phyloP scores from a whole-genome alignment of 2,113 vertebrate genomes.

The Python bivittatus region DNA sequence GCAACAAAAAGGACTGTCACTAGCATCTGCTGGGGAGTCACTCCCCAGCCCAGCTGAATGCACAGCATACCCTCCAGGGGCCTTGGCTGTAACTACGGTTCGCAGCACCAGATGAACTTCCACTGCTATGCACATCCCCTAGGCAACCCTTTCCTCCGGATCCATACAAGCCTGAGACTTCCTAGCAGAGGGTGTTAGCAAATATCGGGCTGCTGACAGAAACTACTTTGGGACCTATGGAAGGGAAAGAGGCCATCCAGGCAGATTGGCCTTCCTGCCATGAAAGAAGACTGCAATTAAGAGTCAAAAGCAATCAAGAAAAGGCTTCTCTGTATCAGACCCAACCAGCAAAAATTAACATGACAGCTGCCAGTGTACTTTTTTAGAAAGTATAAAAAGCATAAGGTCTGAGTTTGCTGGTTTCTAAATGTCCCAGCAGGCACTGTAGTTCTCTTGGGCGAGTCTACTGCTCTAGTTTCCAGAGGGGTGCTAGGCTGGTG shows the following conservation, averaged over 20 bases:
- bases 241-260: background rate
- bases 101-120: slow-evolving; percentile 10
- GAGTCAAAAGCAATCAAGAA: background rate
- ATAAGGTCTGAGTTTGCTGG: background rate
- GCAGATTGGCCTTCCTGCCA: background rate
- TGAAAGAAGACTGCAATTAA: background rate
- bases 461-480: background rate
- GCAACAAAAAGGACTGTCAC: background rate
- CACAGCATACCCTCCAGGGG: background rate
- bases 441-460: background rate
- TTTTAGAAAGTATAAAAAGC: background rate
- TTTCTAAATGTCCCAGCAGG: background rate
- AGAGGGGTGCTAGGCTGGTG: background rate
- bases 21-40: background rate
- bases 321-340: background rate
- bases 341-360: background rate
- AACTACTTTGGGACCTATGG: background rate
- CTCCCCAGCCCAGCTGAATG: background rate
- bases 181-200: background rate
- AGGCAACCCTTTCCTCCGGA: slow-evolving; percentile 2
- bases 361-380: background rate
- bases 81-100: background rate
- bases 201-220: background rate
- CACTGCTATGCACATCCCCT: slow-evolving; percentile 17
- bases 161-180: background rate